Evolutionary conservation across 2,797 vertebrate species (phyloP), one percentile per base, ranked within the genome.

Genomic region (Amblyraja radiata): DNA sequence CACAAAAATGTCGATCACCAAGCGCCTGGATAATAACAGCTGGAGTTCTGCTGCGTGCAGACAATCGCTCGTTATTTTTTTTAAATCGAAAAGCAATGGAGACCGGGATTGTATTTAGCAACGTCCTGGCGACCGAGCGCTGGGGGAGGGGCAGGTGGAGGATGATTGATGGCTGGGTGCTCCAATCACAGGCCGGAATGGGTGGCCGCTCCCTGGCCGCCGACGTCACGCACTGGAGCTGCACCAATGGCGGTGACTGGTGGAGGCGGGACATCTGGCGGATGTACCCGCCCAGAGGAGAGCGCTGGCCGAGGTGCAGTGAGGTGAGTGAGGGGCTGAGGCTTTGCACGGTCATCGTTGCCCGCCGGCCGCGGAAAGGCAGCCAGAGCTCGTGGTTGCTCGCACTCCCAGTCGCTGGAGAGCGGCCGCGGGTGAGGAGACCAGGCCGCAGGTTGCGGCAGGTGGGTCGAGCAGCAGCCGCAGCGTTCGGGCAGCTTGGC

Each of bases 171-270:
- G 14, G 9, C 18, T 74, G 0, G 0, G 0, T 0, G 1, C 0
- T 0, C 90, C 90, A 92, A 76, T 58, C 21, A 76, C 23, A n/a
- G 28, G 9, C 54, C 54, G 25, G 54, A 54, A 0, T 9, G 32
- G 11, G 5, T 0, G 46, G 2, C 10, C 4, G 11, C 32, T 6
- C 6, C 65, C 2, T 16, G 16, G 2, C 11, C 4, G 6, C 2
- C 0, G 6, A 68, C 28, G 54, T 91, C 88, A 91, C 13, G 46
- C 36, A 28, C 2, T 11, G 9, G 4, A 0, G 7, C 6, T 10
- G 25, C 6, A 14, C 68, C 65, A 25, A 32, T 71, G 3, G 9
- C 36, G 28, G 8, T 14, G 0, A 9, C 0, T 0, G 3, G 6
- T 2, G 21, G 21, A 54, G 90, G 68, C 23, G 90, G 90, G 63